Conservation (phyloP, 2,888 invertebrate species). For the Leptinotarsa peninsularis region DNA sequence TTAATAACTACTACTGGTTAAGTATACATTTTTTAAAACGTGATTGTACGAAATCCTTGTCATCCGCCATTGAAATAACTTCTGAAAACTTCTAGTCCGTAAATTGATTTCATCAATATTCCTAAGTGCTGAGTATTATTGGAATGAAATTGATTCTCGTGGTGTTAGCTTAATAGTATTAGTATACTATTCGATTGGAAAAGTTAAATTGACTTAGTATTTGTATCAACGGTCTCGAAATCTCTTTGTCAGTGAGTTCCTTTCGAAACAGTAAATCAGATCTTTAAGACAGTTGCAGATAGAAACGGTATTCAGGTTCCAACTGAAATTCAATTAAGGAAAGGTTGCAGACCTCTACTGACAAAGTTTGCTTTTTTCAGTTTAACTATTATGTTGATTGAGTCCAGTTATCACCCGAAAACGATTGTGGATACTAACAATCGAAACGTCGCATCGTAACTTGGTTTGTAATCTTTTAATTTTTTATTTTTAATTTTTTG, state of each 20-base stretch:
- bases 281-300: not conserved
- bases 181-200: conserved; percentile 3
- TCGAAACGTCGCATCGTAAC: too few relatives aligned
- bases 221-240: not conserved
- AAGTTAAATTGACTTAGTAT: not conserved
- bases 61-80: not conserved
- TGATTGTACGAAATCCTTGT: too few relatives aligned
- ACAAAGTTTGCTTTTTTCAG: too few relatives aligned
- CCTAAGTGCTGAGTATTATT: not conserved
- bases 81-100: not conserved
- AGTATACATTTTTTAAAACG: too few relatives aligned
- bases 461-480: too few relatives aligned
- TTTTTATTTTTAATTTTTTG: too few relatives aligned
- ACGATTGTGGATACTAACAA: too few relatives aligned
- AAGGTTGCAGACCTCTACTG: not conserved
- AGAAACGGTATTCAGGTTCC: not conserved
- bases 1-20: too few relatives aligned
- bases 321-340: not conserved
- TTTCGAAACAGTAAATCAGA: not conserved
- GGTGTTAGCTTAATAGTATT: not conserved
- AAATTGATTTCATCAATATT: not conserved
- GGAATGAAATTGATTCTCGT: not conserved
- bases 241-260: not conserved
- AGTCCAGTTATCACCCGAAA: too few relatives aligned
- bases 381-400: too few relatives aligned